Evolutionary conservation across 2,113 vertebrate genomes (phyloP).

Genomic region (Phoenicopterus ruber): DNA sequence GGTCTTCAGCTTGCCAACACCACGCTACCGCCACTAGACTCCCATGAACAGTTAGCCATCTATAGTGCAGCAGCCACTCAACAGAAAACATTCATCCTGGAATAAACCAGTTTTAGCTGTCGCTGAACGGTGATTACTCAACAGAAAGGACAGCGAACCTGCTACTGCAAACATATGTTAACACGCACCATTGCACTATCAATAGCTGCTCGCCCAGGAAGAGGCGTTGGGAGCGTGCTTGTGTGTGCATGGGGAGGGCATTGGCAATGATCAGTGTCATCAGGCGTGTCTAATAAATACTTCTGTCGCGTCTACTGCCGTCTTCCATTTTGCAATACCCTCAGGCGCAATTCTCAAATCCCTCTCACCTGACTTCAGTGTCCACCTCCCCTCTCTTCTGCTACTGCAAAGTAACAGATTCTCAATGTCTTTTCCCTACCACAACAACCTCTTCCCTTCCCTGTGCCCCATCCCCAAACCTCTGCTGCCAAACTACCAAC

Average conservation of each 20-base stretch:
- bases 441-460: background rate
- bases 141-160: background rate
- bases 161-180: background rate
- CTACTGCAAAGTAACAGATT: background rate
- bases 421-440: background rate
- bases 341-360: background rate
- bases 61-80: background rate
- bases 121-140: background rate
- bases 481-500: background rate
- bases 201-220: background rate
- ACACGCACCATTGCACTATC: background rate
- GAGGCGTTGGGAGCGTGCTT: background rate
- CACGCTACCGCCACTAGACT: background rate
- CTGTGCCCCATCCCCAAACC: background rate
- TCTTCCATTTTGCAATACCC: conserved; percentile 13
- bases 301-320: background rate
- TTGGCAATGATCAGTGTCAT: background rate
- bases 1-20: background rate
- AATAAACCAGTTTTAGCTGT: background rate
- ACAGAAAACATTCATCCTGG: background rate
- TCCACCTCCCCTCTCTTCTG: background rate
- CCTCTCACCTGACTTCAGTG: background rate
- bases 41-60: background rate
- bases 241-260: background rate
- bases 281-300: background rate